These are phyloP conservation scores for Thomomys bottae DNA, from an alignment of 2,113 vertebrate species.

Conservation along the genomic window DNA sequence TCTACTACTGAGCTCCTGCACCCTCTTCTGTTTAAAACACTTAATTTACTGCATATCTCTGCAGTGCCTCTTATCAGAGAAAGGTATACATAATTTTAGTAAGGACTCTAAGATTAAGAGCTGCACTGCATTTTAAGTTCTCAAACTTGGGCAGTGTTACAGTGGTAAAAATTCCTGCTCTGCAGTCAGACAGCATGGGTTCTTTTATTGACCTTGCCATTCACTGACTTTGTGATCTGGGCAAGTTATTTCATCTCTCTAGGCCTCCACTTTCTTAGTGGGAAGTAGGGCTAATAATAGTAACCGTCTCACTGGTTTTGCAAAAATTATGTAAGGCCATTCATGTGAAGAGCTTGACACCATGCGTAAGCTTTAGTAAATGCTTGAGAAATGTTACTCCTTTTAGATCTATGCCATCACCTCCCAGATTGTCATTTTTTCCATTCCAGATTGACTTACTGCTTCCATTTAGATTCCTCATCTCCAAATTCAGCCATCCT, in stretches of 20 bases:
- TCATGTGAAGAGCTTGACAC: constrained; percentile 22
- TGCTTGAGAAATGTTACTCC: not conserved
- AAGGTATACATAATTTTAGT: not conserved
- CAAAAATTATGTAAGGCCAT: constrained; percentile 44
- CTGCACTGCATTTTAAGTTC: constrained; percentile 21
- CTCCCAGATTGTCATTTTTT: not conserved
- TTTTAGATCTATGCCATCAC: not conserved
- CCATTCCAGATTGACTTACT: not conserved
- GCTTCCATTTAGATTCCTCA: not conserved
- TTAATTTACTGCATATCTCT: not conserved
- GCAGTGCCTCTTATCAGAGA: constrained; percentile 17
- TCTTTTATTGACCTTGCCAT: not conserved
- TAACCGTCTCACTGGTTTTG: constrained; percentile 45
- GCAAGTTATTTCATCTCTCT: constrained; percentile 50
- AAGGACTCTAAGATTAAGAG: constrained; percentile 8
- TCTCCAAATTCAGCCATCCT: not conserved
- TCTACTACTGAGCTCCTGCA: not conserved
- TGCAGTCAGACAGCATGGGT: constrained; percentile 17
- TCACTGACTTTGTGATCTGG: constrained; percentile 46
- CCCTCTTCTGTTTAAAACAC: constrained; percentile 17
- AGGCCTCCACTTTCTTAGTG: constrained; percentile 40
- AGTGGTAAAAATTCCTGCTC: not conserved
- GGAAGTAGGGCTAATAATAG: constrained; percentile 64
- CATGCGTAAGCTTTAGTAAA: not conserved
- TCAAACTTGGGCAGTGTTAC: not conserved